Conservation (phyloP, 1,140 invertebrate genomes). For the Ceratosolen solmsi region DNA sequence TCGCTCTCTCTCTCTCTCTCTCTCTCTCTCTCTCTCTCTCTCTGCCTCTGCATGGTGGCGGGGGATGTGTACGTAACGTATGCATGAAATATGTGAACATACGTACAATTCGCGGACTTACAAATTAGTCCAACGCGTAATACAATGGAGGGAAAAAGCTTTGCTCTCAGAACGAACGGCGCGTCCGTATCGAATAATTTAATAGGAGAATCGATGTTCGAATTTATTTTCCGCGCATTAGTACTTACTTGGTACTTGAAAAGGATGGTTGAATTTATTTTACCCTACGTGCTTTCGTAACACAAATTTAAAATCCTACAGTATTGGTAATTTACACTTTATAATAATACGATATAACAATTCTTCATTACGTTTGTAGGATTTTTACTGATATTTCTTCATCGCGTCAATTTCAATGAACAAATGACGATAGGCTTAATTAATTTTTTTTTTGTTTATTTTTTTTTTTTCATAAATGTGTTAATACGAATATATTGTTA, state of each 20-base stretch:
- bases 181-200: background rate
- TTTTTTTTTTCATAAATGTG: background rate
- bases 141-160: constrained; percentile 38
- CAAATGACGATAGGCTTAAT: background rate
- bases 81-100: background rate
- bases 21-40: background rate
- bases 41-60: background rate
- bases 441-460: background rate
- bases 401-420: background rate
- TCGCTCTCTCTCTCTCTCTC: constrained; percentile 19
- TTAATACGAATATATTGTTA: background rate
- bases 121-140: constrained; percentile 14
- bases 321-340: too few species aligned
- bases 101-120: constrained; percentile 14
- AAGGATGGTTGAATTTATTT: too few species aligned
- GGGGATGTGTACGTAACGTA: background rate
- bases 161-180: background rate
- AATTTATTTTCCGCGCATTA: constrained; percentile 12
- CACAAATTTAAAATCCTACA: too few species aligned
- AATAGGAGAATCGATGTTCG: background rate
- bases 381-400: background rate
- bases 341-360: too few species aligned
- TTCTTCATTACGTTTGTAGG: background rate
- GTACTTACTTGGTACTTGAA: too few species aligned
- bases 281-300: too few species aligned